Evolutionary conservation across 2,797 vertebrate species (phyloP).

Genomic region (Zalophus californianus): DNA sequence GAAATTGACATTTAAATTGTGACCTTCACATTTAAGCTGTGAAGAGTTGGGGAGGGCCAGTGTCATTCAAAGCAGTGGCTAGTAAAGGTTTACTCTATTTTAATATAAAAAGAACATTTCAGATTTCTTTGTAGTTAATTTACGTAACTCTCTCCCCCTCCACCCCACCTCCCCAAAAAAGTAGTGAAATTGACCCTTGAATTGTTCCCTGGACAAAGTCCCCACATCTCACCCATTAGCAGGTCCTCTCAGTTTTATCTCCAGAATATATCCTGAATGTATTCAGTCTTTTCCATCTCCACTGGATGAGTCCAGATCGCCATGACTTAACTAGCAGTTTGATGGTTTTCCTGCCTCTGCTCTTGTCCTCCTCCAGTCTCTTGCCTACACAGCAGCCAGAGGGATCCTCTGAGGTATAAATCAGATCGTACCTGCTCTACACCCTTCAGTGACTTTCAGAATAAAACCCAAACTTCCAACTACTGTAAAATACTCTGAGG

Average conservation of each 20-base stretch:
- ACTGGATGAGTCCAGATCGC: background rate
- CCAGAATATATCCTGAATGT: slow-evolving; percentile 13
- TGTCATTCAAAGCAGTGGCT: background rate
- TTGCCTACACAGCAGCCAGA: slow-evolving; percentile 28
- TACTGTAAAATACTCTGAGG: background rate
- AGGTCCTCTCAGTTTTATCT: background rate
- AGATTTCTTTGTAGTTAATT: background rate
- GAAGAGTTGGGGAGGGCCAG: background rate
- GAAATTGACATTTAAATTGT: background rate
- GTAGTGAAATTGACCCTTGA: slow-evolving; percentile 14
- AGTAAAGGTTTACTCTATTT: background rate
- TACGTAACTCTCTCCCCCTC: background rate
- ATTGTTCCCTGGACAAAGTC: background rate
- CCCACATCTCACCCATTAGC: background rate
- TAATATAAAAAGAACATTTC: slow-evolving; percentile 51
- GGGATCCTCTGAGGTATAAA: slow-evolving; percentile 37
- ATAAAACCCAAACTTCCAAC: slow-evolving; percentile 42
- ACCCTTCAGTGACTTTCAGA: slow-evolving; percentile 12
- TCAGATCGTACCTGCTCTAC: background rate
- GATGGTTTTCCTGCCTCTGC: background rate
- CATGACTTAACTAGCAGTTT: background rate
- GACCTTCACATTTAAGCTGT: slow-evolving; percentile 32
- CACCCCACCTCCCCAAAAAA: background rate
- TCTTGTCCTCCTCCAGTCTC: background rate
- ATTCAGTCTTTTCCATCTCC: background rate